Conservation (phyloP, 2,888 invertebrate species). For the Rhopalosiphum nymphaeae region DNA sequence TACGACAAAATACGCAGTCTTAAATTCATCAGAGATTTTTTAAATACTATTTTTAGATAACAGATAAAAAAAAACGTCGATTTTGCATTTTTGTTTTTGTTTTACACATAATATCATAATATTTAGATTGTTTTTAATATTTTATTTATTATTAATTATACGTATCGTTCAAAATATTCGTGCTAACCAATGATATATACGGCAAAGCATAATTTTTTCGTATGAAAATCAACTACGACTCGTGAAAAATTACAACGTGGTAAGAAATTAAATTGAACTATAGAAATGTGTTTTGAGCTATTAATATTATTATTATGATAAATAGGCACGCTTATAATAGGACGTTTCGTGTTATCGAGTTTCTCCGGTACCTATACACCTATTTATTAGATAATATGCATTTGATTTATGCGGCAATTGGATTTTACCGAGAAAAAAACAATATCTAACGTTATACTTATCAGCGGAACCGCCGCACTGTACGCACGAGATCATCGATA, state of each 20-base stretch:
- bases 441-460: neutral
- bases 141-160: too few relatives aligned
- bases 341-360: neutral
- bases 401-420: neutral
- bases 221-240: neutral
- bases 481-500: neutral
- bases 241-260: neutral
- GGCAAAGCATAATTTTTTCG: neutral
- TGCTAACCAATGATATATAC: too few relatives aligned
- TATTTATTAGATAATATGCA: neutral
- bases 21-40: too few relatives aligned
- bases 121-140: too few relatives aligned
- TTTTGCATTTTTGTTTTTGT: neutral
- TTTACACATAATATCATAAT: too few relatives aligned
- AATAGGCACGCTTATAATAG: too few relatives aligned
- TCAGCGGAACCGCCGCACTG: neutral
- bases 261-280: neutral
- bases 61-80: neutral
- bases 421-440: neutral
- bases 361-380: neutral
- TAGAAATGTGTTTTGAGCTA: neutral
- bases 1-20: neutral
- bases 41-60: too few relatives aligned
- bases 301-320: too few relatives aligned
- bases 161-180: neutral